A percentile compares a stretch with the other conserved stretches of the same genome.
phyloP scores from a whole-genome alignment of 2,888 invertebrate genomes.

The Resseliella maxima region DNA sequence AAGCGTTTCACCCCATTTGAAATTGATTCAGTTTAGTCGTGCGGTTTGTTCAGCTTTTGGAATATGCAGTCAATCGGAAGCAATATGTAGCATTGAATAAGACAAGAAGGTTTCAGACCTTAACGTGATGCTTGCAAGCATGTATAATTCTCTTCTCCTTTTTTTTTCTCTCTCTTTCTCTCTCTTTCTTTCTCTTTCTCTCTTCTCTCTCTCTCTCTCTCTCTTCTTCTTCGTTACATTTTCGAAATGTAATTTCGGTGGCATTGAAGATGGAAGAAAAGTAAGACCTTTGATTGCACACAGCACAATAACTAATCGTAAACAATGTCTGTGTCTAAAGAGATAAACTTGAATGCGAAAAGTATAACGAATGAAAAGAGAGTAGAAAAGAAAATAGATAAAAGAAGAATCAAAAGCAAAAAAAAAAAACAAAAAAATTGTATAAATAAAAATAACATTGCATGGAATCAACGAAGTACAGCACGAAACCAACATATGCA shows the following conservation, averaged over 20 bases:
- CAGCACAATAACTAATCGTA: constrained; percentile 41
- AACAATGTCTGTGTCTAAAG: constrained; percentile 12
- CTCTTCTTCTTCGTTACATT: no score
- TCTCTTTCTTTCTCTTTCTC: no score
- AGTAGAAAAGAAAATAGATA: not conserved
- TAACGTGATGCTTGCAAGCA: not conserved
- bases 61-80: not conserved
- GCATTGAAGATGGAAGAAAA: not conserved
- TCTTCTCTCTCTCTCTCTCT: no score
- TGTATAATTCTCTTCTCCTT: no score
- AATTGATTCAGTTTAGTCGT: not conserved
- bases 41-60: not conserved
- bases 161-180: no score
- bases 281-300: not conserved
- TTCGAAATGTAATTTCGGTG: not conserved
- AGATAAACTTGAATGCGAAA: not conserved
- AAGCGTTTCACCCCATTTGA: constrained; percentile 1
- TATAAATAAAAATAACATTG: not conserved
- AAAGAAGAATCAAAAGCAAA: not conserved
- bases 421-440: not conserved
- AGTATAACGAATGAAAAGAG: not conserved
- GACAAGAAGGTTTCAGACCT: not conserved
- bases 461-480: not conserved
- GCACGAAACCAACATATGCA: not conserved
- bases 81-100: not conserved